Percentiles rank a stretch among this genome's conserved stretches.
Conservation (phyloP, 2,888 invertebrate species). For the Catocala fraxini region DNA sequence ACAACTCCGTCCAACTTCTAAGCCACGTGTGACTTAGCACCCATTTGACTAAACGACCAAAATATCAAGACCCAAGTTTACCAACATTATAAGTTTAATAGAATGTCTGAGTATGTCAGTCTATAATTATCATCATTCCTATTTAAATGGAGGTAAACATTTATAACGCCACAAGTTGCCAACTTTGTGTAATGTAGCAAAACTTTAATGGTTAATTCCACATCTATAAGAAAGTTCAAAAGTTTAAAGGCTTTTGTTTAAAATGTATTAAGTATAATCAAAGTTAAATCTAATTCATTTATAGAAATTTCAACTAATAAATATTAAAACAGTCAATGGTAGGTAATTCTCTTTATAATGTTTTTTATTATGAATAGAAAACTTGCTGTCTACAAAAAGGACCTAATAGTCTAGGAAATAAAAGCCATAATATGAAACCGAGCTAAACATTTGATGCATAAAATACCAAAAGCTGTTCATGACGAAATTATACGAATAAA, state of each 20-base stretch:
- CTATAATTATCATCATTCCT: slow-evolving; percentile 29
- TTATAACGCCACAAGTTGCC: slow-evolving; percentile 29
- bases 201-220: slow-evolving; percentile 39
- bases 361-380: no score
- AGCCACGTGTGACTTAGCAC: slow-evolving; percentile 26
- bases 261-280: slow-evolving; percentile 11
- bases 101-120: slow-evolving; percentile 7
- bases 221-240: slow-evolving; percentile 23
- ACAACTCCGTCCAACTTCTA: slow-evolving; percentile 21
- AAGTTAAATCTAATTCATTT: not conserved
- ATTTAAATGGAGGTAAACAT: slow-evolving; percentile 29
- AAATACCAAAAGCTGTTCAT: no score
- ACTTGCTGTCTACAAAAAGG: no score
- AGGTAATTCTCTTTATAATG: no score
- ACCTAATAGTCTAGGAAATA: no score
- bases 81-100: not conserved
- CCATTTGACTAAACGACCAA: slow-evolving; percentile 12
- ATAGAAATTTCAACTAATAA: not conserved
- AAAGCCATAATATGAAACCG: no score
- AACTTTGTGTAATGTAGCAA: slow-evolving; percentile 38
- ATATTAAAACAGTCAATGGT: no score
- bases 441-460: no score
- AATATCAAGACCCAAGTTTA: not conserved
- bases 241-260: slow-evolving; percentile 15
- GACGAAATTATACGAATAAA: no score